A percentile compares a stretch with the other conserved stretches of the same genome.
Conservation (phyloP, 2,888 invertebrate genomes). For the Polymixis flavicincta region DNA sequence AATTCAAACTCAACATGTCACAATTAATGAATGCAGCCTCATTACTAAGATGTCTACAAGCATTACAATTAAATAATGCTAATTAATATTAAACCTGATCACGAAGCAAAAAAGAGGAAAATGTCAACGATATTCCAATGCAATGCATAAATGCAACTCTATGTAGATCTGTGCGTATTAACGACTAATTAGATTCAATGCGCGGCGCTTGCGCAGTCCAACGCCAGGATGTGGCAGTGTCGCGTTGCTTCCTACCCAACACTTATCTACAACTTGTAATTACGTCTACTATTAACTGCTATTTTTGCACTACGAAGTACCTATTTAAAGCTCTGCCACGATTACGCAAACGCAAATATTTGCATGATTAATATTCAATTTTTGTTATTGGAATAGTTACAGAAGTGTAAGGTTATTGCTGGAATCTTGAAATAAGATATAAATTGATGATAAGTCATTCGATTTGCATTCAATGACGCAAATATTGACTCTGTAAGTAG, state of each 20-base stretch:
- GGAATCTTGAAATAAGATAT: constrained; percentile 19
- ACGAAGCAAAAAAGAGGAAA: constrained; percentile 35
- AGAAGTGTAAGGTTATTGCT: neutral
- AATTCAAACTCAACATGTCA: neutral
- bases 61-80: constrained; percentile 21
- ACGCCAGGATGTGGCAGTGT: constrained; percentile 68
- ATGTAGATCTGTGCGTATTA: constrained; percentile 58
- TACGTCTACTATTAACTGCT: constrained; percentile 38
- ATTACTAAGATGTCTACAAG: neutral
- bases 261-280: constrained; percentile 49
- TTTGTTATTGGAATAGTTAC: neutral
- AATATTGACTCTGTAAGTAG: constrained; percentile 18
- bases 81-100: neutral
- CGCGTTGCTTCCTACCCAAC: constrained; percentile 62
- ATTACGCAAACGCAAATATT: constrained; percentile 23
- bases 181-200: constrained; percentile 68
- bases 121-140: constrained; percentile 20
- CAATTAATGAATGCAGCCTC: neutral
- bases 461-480: constrained; percentile 31
- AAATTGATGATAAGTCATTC: constrained; percentile 31
- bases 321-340: neutral
- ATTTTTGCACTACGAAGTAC: constrained; percentile 37
- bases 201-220: constrained; percentile 64
- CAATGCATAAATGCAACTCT: constrained; percentile 53
- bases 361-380: neutral